Percentiles rank a stretch among this genome's conserved stretches.
These are phyloP conservation scores for Gymnogyps californianus DNA, from an alignment of 2,113 vertebrate genomes.

Conservation along the genomic window DNA sequence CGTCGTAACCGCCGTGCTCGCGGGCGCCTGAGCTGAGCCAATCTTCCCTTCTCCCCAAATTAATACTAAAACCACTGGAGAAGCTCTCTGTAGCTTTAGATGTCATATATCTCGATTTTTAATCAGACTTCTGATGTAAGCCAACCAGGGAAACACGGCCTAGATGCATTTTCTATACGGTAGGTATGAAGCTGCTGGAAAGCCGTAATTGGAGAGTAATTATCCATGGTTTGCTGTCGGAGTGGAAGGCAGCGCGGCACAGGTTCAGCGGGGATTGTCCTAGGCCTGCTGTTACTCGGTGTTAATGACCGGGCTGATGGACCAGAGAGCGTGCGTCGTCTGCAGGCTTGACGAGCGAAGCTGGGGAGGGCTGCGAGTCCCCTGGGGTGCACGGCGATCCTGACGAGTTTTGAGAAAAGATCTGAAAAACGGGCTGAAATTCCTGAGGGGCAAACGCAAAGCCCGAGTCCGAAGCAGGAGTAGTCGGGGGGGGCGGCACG, in stretches of 20 bases:
- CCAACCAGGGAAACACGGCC: not conserved
- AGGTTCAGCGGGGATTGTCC: not conserved
- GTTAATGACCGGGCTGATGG: not conserved
- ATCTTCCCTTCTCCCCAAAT: rapidly evolving
- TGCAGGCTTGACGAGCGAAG: not conserved
- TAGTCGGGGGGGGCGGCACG: too few relatives aligned
- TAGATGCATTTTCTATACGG: rapidly evolving
- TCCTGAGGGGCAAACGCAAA: not conserved
- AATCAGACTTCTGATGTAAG: not conserved
- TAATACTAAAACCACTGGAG: rapidly evolving
- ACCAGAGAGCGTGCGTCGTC: not conserved
- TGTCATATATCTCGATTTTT: rapidly evolving
- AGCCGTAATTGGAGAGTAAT: not conserved
- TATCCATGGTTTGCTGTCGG: not conserved
- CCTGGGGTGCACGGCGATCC: too few relatives aligned
- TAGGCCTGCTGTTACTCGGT: rapidly evolving
- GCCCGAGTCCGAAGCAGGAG: not conserved
- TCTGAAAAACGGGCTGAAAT: not conserved
- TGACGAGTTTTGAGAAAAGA: too few relatives aligned
- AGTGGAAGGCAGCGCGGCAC: not conserved
- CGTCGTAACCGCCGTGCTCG: too few relatives aligned
- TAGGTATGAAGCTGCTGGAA: not conserved
- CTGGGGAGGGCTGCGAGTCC: not conserved
- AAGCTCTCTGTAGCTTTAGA: not conserved
- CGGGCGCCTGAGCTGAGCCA: rapidly evolving